Conservation (phyloP, 2,888 invertebrate species). For the Euclidia mi region DNA sequence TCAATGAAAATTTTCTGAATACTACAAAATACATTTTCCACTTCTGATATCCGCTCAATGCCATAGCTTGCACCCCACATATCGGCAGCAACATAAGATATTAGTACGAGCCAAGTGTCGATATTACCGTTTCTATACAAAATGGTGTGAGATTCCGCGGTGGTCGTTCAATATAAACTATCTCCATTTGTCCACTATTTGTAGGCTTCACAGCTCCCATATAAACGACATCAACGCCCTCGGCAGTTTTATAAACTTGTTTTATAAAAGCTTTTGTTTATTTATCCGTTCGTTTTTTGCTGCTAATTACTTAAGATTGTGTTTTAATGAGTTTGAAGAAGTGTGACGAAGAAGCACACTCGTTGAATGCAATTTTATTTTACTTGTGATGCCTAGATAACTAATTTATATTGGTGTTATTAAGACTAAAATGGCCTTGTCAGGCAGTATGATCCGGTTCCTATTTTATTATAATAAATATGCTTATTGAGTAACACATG, state of each 20-base stretch:
- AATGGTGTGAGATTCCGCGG: slow-evolving; percentile 68
- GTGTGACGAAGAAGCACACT: slow-evolving; percentile 41
- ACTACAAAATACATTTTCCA: too few relatives aligned
- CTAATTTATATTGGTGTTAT: too few relatives aligned
- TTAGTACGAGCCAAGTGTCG: slow-evolving; percentile 74
- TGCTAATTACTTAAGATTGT: slow-evolving; percentile 50
- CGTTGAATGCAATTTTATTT: background rate
- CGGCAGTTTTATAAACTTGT: slow-evolving; percentile 40
- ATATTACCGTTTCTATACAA: slow-evolving; percentile 75
- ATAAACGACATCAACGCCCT: slow-evolving; percentile 39
- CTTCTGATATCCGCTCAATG: slow-evolving; percentile 18
- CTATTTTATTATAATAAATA: too few relatives aligned
- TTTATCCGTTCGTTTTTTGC: slow-evolving; percentile 48
- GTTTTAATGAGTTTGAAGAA: slow-evolving; percentile 50
- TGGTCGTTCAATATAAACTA: slow-evolving; percentile 56
- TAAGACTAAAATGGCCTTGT: too few relatives aligned
- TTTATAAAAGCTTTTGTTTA: slow-evolving; percentile 40
- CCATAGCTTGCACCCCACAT: slow-evolving; percentile 49
- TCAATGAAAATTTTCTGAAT: too few relatives aligned
- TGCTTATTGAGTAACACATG: too few relatives aligned
- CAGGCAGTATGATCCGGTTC: too few relatives aligned
- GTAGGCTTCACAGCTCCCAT: slow-evolving; percentile 55
- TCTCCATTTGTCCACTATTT: slow-evolving; percentile 64
- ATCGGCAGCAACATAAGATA: slow-evolving; percentile 70
- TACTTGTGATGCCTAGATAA: too few relatives aligned